phyloP scores from a whole-genome alignment of 2,797 vertebrate genomes.

The Hippopotamyrus pictus region DNA sequence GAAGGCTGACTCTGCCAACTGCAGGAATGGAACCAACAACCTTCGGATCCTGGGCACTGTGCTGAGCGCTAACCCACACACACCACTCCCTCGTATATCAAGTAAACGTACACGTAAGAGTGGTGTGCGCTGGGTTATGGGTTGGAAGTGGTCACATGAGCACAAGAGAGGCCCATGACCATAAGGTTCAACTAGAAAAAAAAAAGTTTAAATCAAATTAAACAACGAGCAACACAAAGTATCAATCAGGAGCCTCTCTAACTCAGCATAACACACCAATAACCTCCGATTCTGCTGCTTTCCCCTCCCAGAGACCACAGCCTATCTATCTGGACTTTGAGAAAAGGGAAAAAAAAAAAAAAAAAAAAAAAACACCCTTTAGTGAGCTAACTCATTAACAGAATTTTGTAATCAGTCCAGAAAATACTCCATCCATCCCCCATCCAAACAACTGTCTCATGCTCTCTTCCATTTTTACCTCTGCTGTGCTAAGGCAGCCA shows the following conservation, averaged over 20 bases:
- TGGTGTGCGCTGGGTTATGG: neutral
- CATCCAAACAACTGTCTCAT: neutral
- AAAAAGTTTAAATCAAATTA: neutral
- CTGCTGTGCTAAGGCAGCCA: conserved; percentile 62
- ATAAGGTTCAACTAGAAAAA: neutral
- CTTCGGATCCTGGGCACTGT: neutral
- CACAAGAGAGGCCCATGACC: neutral
- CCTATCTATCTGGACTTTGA: no score
- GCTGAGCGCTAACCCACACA: neutral
- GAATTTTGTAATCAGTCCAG: neutral
- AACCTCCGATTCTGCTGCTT: neutral
- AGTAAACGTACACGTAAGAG: neutral
- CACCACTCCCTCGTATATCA: neutral
- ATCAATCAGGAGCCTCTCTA: neutral
- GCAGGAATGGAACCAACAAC: neutral
- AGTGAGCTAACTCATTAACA: neutral
- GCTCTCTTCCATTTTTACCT: conserved; percentile 44
- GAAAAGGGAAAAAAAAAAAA: no score
- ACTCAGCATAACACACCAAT: neutral
- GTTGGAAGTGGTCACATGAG: neutral
- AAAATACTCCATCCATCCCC: neutral
- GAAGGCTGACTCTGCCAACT: neutral
- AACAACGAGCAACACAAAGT: neutral
- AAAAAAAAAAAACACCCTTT: neutral
- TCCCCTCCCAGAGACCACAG: neutral